These are phyloP conservation scores for Apamea anceps DNA, from an alignment of 2,888 invertebrate genomes.

Conservation along the genomic window DNA sequence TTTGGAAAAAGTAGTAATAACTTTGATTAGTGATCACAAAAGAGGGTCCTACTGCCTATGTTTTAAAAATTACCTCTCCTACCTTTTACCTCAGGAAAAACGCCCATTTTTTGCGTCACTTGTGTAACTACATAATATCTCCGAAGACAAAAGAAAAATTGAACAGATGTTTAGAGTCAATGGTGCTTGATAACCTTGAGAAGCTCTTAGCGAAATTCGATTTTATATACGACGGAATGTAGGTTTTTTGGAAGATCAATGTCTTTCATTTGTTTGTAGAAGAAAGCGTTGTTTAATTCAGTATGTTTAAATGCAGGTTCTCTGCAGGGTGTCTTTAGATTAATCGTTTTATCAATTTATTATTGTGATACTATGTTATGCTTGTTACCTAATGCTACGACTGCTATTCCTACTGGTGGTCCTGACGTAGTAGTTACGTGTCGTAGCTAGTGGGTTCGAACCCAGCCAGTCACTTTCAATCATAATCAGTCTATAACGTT, in stretches of 20 bases:
- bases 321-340: too few relatives aligned
- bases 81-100: not conserved
- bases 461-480: not conserved
- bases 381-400: not conserved
- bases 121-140: not conserved
- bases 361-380: not conserved
- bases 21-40: not conserved
- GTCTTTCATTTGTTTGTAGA: slow-evolving; percentile 32
- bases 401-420: not conserved
- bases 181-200: slow-evolving; percentile 49
- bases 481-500: too few relatives aligned
- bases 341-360: not conserved
- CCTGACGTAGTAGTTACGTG: not conserved
- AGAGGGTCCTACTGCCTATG: not conserved
- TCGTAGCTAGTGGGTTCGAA: not conserved
- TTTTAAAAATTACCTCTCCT: not conserved
- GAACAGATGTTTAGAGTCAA: slow-evolving; percentile 33
- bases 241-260: slow-evolving; percentile 38
- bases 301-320: not conserved
- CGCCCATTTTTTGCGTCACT: not conserved
- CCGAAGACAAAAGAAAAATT: slow-evolving; percentile 48
- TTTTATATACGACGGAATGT: slow-evolving; percentile 35
- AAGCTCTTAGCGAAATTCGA: slow-evolving; percentile 53
- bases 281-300: slow-evolving; percentile 9
- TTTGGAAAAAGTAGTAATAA: not conserved